These are phyloP conservation scores for Penelope pileata DNA, from an alignment of 2,113 vertebrate species.

Conservation along the genomic window DNA sequence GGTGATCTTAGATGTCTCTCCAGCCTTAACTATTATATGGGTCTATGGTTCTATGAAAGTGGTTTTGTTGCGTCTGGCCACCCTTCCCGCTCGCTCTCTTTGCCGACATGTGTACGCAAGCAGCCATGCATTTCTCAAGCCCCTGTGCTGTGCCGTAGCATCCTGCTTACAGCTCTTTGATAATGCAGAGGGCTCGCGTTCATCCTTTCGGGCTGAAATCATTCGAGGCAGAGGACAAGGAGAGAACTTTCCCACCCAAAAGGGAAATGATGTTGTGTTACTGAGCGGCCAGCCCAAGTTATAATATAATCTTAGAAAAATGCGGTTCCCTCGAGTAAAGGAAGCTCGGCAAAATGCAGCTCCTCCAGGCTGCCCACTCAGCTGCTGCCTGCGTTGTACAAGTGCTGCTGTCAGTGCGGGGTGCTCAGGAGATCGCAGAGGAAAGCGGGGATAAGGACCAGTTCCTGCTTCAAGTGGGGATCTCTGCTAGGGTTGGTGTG, in stretches of 20 bases:
- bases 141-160: not conserved
- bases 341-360: slow-evolving; percentile 70
- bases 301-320: slow-evolving; percentile 83
- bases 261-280: slow-evolving; percentile 76
- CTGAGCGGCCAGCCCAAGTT: slow-evolving; percentile 74
- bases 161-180: not conserved
- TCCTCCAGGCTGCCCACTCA: slow-evolving; percentile 56
- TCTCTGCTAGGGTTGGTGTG: not conserved
- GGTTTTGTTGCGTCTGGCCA: not conserved
- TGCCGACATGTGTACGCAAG: not conserved
- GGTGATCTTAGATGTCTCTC: not conserved
- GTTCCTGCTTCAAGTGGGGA: not conserved
- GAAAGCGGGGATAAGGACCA: not conserved
- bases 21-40: too few relatives aligned
- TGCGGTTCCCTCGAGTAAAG: slow-evolving; percentile 75
- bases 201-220: slow-evolving; percentile 68
- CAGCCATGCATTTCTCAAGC: not conserved
- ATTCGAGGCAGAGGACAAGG: slow-evolving; percentile 63
- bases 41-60: not conserved
- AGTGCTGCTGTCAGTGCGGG: slow-evolving; percentile 11
- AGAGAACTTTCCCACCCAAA: slow-evolving; percentile 80
- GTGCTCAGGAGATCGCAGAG: not conserved
- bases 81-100: not conserved
- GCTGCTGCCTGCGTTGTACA: slow-evolving; percentile 56
- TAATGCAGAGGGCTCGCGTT: not conserved